Percentiles rank a stretch among this genome's conserved stretches.
phyloP scores from a whole-genome alignment of 2,113 vertebrate species.

The Xiphophorus hellerii region DNA sequence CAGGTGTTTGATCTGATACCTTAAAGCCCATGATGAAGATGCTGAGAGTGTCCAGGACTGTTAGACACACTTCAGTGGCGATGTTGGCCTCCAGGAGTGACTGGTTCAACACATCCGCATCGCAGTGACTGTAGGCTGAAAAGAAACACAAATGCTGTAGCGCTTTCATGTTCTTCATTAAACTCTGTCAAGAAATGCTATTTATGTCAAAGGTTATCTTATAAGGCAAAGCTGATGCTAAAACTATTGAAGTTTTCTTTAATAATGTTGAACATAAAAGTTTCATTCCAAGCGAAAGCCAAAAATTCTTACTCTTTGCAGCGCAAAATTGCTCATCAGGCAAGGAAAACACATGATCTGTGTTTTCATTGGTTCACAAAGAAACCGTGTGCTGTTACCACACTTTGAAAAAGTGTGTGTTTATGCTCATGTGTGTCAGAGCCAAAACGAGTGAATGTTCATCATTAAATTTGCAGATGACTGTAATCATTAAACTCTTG shows the following conservation, averaged over 20 bases:
- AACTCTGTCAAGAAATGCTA: not conserved
- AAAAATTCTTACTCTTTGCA: not conserved
- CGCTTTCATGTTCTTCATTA: slow-evolving; percentile 7
- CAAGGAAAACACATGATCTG: too few species aligned
- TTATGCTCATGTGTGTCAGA: too few species aligned
- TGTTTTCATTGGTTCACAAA: too few species aligned
- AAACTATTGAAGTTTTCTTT: slow-evolving; percentile 17
- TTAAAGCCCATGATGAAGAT: slow-evolving; percentile 97
- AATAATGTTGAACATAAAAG: slow-evolving; percentile 24
- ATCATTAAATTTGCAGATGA: too few species aligned
- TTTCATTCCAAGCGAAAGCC: slow-evolving; percentile 54
- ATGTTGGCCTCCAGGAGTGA: slow-evolving; percentile 95
- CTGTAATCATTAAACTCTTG: too few species aligned
- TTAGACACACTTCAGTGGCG: slow-evolving; percentile 96
- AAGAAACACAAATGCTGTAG: slow-evolving; percentile 56
- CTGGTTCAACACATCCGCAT: slow-evolving; percentile 95
- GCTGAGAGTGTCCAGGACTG: slow-evolving; percentile 93
- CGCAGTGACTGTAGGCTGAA: slow-evolving; percentile 93
- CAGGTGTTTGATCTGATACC: slow-evolving; percentile 75
- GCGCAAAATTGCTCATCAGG: too few species aligned
- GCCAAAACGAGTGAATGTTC: too few species aligned
- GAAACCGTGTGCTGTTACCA: too few species aligned
- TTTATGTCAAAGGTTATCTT: not conserved
- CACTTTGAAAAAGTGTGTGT: too few species aligned
- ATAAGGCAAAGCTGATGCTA: slow-evolving; percentile 42